Percentiles rank a stretch among this genome's conserved stretches.
Evolutionary conservation across 2,797 vertebrate genomes (phyloP).

Genomic region (Strix occidentalis): DNA sequence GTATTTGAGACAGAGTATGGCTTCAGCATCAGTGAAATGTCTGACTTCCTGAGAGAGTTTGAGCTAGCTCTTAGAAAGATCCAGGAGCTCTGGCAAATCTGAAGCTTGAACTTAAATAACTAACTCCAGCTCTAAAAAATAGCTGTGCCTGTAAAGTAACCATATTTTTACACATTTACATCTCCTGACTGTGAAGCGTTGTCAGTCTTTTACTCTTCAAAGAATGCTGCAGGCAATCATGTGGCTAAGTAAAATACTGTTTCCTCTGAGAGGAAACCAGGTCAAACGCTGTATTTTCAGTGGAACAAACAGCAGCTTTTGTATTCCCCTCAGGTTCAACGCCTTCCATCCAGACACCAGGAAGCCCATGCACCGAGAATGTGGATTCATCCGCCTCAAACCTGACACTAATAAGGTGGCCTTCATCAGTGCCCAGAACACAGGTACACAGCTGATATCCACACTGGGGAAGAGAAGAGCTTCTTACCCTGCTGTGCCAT

Average conservation of each 20-base stretch:
- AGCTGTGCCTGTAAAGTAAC: neutral
- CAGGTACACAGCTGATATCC: slow-evolving; percentile 75
- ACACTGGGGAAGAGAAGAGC: neutral
- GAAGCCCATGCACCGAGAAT: slow-evolving; percentile 93
- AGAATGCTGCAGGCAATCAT: neutral
- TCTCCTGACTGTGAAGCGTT: accelerated
- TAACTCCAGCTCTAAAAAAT: neutral
- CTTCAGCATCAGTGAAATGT: neutral
- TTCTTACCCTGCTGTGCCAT: neutral
- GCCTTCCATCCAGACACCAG: slow-evolving; percentile 88
- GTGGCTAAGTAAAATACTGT: neutral
- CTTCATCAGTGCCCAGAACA: slow-evolving; percentile 96
- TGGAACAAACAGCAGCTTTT: neutral
- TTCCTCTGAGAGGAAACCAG: neutral
- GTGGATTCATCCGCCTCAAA: slow-evolving; percentile 92
- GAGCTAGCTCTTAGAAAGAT: neutral
- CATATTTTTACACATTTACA: accelerated
- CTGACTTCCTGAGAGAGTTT: neutral
- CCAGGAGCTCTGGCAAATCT: neutral
- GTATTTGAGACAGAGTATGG: neutral
- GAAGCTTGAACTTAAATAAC: neutral
- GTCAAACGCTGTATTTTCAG: neutral
- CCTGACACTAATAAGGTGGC: slow-evolving; percentile 91
- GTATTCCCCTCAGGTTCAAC: slow-evolving; percentile 83
- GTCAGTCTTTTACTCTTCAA: neutral